Evolutionary conservation across 2,888 invertebrate genomes (phyloP).

Genomic region (Iselma pallidipennis): DNA sequence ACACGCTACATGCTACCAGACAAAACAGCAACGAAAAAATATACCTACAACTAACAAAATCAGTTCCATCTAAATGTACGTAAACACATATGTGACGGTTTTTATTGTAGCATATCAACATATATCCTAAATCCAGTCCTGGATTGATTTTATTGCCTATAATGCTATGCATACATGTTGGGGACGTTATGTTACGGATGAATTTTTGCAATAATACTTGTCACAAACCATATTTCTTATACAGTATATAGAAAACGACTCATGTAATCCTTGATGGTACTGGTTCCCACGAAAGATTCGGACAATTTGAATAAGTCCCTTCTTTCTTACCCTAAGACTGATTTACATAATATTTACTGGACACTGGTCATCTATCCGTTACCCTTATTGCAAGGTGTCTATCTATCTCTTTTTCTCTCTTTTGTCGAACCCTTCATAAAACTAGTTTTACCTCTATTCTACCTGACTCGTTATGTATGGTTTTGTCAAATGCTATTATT

Average conservation of each 20-base stretch:
- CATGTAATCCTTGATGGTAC: conserved; percentile 30
- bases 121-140: background rate
- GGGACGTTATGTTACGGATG: conserved; percentile 12
- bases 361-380: conserved; percentile 50
- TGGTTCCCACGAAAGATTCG: conserved; percentile 45
- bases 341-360: conserved; percentile 52
- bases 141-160: background rate
- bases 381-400: conserved; percentile 34
- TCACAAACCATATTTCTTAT: conserved; percentile 22
- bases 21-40: conserved; percentile 11
- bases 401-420: background rate
- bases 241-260: conserved; percentile 11
- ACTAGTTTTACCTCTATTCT: conserved; percentile 24
- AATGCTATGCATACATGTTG: conserved; percentile 11
- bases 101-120: background rate
- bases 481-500: conserved; percentile 26
- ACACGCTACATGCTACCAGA: conserved; percentile 22
- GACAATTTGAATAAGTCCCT: conserved; percentile 47
- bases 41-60: background rate
- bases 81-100: background rate
- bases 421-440: conserved; percentile 23
- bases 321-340: conserved; percentile 39
- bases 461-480: conserved; percentile 28
- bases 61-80: background rate
- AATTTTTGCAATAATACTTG: conserved; percentile 22